Evolutionary conservation across 2,888 invertebrate species (phyloP).

Genomic region (Tachina grossa): DNA sequence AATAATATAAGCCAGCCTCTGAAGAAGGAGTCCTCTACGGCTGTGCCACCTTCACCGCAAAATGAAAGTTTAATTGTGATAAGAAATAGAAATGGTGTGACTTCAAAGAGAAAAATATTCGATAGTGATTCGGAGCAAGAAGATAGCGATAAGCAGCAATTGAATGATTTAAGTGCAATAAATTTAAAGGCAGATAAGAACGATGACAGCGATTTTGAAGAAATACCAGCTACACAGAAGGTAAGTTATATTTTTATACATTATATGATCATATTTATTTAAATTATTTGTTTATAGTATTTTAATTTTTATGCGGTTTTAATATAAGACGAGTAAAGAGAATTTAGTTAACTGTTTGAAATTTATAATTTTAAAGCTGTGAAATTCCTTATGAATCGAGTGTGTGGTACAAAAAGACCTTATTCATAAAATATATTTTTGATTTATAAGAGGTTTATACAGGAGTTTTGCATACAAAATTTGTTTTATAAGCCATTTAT

Average conservation of each 20-base stretch:
- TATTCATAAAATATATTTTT: too few relatives aligned
- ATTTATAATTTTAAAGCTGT: neutral
- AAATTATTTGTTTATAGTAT: too few relatives aligned
- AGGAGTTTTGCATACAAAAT: too few relatives aligned
- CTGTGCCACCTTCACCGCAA: conserved; percentile 32
- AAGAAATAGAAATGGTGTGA: conserved; percentile 29
- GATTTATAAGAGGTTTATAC: too few relatives aligned
- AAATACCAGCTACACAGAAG: conserved; percentile 75
- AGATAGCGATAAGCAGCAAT: conserved; percentile 31
- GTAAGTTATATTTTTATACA: conserved; percentile 68
- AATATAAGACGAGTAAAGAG: too few relatives aligned
- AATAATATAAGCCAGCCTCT: neutral
- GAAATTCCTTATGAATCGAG: too few relatives aligned
- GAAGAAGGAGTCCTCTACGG: neutral
- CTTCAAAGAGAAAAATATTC: conserved; percentile 75
- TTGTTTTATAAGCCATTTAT: too few relatives aligned
- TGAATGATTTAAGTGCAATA: conserved; percentile 45
- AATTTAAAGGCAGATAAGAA: conserved; percentile 10
- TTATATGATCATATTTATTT: too few relatives aligned
- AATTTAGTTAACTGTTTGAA: neutral
- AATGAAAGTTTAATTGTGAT: conserved; percentile 55
- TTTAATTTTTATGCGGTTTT: too few relatives aligned
- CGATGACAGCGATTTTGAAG: conserved; percentile 68
- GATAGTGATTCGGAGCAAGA: conserved; percentile 75
- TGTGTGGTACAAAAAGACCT: too few relatives aligned